These are phyloP conservation scores for Rhinatrema bivittatum DNA, from an alignment of 2,797 vertebrate species.

Conservation along the genomic window DNA sequence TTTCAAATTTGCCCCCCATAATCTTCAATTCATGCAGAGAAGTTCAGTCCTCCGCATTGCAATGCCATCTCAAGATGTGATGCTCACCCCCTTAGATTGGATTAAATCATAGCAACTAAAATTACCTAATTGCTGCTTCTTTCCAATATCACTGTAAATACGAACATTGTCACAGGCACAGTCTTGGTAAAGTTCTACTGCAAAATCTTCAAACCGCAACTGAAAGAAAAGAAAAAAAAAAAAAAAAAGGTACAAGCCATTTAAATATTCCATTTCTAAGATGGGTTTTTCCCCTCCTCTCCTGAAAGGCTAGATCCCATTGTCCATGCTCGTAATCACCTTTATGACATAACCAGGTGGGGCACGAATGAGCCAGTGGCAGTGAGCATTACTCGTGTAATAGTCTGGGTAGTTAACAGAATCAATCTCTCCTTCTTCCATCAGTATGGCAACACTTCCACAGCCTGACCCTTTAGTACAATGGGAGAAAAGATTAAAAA, in stretches of 20 bases:
- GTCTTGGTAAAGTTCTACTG: not conserved
- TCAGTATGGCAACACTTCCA: constrained; percentile 9
- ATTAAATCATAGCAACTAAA: not conserved
- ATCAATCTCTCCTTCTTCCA: constrained; percentile 26
- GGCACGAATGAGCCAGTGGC: constrained; percentile 32
- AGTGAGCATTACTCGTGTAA: constrained; percentile 17
- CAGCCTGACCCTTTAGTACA: not conserved
- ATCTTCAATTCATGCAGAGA: no score
- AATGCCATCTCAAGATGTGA: no score
- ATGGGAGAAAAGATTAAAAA: not conserved
- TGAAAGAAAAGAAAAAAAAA: constrained; percentile 2
- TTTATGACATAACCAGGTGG: constrained; percentile 21
- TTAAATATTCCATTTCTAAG: no score
- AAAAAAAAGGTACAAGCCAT: no score
- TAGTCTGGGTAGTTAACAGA: constrained; percentile 26
- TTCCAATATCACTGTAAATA: not conserved
- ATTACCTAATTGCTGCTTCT: constrained; percentile 3
- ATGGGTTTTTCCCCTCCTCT: not conserved
- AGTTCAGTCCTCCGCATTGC: no score
- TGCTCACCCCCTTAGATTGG: fast-evolving
- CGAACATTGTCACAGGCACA: constrained; percentile 9
- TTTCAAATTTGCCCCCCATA: no score
- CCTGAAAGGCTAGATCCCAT: constrained; percentile 9
- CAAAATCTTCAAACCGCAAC: constrained; percentile 22
- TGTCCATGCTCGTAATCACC: constrained; percentile 30